Conservation (phyloP, 2,113 vertebrate species). For the Psephotus haematonotus region DNA sequence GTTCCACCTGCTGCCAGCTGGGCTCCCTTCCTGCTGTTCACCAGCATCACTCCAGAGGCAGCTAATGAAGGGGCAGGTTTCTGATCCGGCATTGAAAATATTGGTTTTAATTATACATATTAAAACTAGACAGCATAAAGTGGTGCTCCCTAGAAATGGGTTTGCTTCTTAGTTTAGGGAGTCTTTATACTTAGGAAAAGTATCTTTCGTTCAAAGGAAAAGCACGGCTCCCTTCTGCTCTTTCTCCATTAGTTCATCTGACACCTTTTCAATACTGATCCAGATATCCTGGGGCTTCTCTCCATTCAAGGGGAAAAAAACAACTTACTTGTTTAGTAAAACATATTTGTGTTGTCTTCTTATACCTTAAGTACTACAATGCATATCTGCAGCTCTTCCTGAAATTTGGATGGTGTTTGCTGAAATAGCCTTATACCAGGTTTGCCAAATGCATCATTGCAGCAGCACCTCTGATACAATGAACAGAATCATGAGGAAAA, state of each 20-base stretch:
- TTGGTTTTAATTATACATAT: background rate
- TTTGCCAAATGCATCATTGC: background rate
- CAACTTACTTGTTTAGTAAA: background rate
- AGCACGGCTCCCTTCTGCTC: background rate
- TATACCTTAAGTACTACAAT: background rate
- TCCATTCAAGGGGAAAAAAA: background rate
- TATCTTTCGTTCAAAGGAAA: background rate
- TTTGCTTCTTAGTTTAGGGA: background rate
- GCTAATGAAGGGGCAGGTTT: background rate
- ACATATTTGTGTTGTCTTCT: background rate
- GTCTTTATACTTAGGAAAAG: background rate
- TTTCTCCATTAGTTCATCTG: background rate
- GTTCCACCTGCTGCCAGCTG: background rate
- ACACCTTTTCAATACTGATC: background rate
- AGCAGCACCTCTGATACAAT: background rate
- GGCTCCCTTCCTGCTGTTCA: background rate
- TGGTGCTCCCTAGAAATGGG: background rate
- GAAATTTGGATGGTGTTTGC: background rate
- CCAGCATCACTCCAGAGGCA: accelerated
- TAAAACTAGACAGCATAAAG: background rate
- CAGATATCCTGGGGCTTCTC: background rate
- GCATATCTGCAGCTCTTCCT: background rate
- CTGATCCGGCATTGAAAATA: background rate
- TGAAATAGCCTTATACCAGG: background rate
- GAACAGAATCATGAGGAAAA: background rate